phyloP scores from a whole-genome alignment of 2,888 invertebrate genomes.

The Dione juno region DNA sequence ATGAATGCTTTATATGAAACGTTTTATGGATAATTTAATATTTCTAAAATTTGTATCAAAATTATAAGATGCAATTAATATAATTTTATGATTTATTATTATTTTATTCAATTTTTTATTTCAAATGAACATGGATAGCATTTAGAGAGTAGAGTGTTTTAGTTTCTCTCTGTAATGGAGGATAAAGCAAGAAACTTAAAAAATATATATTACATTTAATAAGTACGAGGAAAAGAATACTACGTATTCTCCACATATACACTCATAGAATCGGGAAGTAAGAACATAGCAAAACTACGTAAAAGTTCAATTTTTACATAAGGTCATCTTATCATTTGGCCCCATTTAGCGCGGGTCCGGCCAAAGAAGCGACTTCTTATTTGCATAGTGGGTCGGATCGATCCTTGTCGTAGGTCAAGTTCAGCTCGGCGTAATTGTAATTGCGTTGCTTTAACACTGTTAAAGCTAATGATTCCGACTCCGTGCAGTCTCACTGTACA shows the following conservation, averaged over 20 bases:
- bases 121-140: no score
- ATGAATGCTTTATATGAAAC: neutral
- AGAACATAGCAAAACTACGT: neutral
- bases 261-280: neutral
- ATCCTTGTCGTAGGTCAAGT: constrained; percentile 79
- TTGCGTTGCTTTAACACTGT: constrained; percentile 72
- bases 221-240: no score
- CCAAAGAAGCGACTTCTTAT: constrained; percentile 71
- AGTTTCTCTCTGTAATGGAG: no score
- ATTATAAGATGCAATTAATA: neutral
- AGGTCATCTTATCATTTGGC: constrained; percentile 40
- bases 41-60: neutral
- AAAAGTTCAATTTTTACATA: constrained; percentile 20
- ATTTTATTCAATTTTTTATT: neutral
- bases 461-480: constrained; percentile 63
- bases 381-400: constrained; percentile 76
- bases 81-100: neutral
- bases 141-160: no score
- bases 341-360: constrained; percentile 42
- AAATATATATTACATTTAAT: no score
- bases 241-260: neutral
- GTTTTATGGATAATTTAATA: neutral
- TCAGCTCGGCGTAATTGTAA: constrained; percentile 71
- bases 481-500: constrained; percentile 38
- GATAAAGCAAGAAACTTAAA: neutral